Percentiles rank a stretch among this genome's conserved stretches.
Evolutionary conservation across 2,797 vertebrate species (phyloP).

Genomic region (Bucorvus abyssinicus): DNA sequence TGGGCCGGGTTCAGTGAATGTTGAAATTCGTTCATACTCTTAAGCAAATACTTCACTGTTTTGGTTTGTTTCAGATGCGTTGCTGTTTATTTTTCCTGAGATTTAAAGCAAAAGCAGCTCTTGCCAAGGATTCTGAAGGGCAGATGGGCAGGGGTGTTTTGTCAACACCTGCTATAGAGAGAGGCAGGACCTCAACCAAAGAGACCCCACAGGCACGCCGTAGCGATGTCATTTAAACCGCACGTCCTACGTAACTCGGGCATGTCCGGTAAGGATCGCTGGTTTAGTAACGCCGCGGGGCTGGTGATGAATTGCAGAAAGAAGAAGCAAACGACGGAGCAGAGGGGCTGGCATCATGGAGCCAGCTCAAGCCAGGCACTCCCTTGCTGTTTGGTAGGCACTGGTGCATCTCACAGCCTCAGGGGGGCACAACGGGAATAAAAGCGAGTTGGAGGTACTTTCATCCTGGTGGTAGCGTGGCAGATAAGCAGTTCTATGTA

Average conservation of each 20-base stretch:
- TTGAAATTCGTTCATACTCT: neutral
- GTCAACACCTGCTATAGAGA: neutral
- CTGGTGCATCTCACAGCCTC: too few relatives aligned
- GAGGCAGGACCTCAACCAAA: neutral
- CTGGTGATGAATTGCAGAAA: neutral
- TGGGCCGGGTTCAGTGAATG: neutral
- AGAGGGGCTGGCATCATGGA: neutral
- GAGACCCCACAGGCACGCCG: neutral
- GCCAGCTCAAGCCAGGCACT: neutral
- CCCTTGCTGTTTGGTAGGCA: too few relatives aligned
- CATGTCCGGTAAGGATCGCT: rapidly evolving
- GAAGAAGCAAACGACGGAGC: neutral
- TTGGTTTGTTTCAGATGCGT: neutral
- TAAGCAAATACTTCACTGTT: neutral
- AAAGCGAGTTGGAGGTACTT: neutral
- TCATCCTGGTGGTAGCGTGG: neutral
- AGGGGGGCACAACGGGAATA: too few relatives aligned
- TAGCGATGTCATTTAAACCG: neutral
- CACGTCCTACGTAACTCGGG: neutral
- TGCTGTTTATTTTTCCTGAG: neutral
- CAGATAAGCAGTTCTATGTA: neutral
- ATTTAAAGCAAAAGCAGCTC: neutral
- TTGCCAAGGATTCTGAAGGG: neutral
- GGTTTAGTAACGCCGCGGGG: neutral
- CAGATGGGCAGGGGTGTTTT: neutral